Evolutionary conservation across 2,113 vertebrate genomes (phyloP).

Genomic region (Arvicanthis niloticus): DNA sequence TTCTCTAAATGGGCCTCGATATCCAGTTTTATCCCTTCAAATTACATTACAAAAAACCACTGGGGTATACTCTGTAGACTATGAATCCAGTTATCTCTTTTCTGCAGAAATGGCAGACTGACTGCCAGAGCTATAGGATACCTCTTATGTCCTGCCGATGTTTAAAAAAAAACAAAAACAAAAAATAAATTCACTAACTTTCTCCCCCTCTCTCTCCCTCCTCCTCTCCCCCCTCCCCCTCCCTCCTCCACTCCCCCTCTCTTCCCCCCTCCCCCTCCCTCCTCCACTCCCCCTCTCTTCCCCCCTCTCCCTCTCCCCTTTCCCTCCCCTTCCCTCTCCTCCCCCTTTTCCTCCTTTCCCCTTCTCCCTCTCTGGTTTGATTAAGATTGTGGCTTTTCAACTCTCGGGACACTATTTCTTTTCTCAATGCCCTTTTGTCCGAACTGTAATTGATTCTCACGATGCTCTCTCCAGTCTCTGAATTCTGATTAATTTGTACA

Average conservation of each 20-base stretch:
- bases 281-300: background rate
- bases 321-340: no score
- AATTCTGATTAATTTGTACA: background rate
- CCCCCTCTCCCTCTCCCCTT: no score
- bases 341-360: no score
- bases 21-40: slow-evolving; percentile 16
- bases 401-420: background rate
- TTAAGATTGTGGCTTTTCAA: background rate
- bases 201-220: fast-evolving
- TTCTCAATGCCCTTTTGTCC: background rate
- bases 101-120: background rate
- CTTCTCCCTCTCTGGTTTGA: background rate
- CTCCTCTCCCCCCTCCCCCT: fast-evolving
- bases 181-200: background rate
- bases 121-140: background rate
- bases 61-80: background rate
- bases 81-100: background rate
- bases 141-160: background rate
- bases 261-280: no score
- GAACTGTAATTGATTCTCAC: background rate
- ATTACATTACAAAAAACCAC: background rate
- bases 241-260: no score
- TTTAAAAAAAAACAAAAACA: no score
- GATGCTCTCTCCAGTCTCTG: background rate
- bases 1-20: background rate